Conservation (phyloP, 2,797 vertebrate genomes). For the Glyptemys insculpta region DNA sequence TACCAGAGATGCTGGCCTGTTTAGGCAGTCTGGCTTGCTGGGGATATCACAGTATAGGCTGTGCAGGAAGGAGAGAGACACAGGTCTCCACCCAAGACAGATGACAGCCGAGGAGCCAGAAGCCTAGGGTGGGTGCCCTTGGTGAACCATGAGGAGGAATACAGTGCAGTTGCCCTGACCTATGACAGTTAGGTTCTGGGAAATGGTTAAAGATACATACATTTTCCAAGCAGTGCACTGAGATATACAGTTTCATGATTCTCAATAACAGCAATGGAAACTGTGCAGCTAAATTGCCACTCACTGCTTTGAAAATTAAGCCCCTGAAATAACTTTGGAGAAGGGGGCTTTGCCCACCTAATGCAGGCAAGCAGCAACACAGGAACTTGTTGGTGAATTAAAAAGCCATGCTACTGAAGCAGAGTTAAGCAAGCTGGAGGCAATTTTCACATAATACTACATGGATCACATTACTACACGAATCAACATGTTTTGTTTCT, state of each 20-base stretch:
- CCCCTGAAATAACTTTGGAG: not conserved
- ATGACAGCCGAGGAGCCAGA: too few species aligned
- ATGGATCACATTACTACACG: constrained; percentile 17
- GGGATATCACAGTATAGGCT: not conserved
- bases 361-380: not conserved
- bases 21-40: not conserved
- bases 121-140: too few species aligned
- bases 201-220: not conserved
- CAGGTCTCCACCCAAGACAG: too few species aligned
- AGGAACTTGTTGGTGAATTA: not conserved
- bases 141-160: too few species aligned
- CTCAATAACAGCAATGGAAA: not conserved
- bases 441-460: not conserved
- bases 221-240: too few species aligned
- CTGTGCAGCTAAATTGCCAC: not conserved
- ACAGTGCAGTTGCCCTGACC: too few species aligned
- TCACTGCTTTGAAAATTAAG: not conserved
- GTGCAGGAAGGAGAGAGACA: too few species aligned
- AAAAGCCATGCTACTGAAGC: not conserved
- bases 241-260: not conserved
- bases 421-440: constrained; percentile 1
- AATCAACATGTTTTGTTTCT: not conserved
- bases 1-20: not conserved
- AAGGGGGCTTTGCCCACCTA: not conserved
- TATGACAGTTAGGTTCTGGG: not conserved